These are phyloP conservation scores for Sebastes minor DNA, from an alignment of 2,797 vertebrate species.

Conservation along the genomic window DNA sequence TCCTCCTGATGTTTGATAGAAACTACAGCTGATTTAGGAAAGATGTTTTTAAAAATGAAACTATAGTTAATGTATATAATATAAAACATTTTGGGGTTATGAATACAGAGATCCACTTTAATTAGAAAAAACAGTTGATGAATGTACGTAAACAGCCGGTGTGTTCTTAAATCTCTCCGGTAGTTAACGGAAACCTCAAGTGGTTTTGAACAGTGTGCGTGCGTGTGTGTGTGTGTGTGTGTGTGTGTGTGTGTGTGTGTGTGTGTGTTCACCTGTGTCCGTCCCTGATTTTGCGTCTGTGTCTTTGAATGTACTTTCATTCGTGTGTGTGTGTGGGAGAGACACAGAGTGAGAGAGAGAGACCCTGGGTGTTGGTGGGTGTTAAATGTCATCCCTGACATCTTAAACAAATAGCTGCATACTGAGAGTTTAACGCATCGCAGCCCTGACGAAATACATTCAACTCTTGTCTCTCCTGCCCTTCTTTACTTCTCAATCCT, in stretches of 20 bases:
- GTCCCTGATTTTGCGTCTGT: background rate
- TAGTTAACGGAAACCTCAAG: conserved; percentile 38
- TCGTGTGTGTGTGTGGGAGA: background rate
- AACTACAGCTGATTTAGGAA: too few relatives aligned
- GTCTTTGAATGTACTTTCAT: background rate
- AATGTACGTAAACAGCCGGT: background rate
- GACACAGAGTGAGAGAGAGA: conserved; percentile 11
- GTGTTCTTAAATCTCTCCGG: background rate
- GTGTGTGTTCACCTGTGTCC: background rate
- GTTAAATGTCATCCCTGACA: conserved; percentile 72
- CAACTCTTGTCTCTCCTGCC: background rate
- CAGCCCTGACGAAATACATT: conserved; percentile 38
- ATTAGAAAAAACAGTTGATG: background rate
- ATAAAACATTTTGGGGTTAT: background rate
- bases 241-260: background rate
- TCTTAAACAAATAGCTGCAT: conserved; percentile 65
- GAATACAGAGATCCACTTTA: background rate
- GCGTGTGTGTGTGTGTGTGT: background rate
- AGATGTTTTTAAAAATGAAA: too few relatives aligned
- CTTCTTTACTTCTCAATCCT: background rate
- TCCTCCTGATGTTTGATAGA: too few relatives aligned
- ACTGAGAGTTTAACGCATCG: conserved; percentile 52
- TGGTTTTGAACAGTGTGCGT: conserved; percentile 8
- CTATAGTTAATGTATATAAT: too few relatives aligned
- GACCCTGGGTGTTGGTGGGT: conserved; percentile 25